Evolutionary conservation across 2,888 invertebrate genomes (phyloP).

Genomic region (Conomelus anceps): DNA sequence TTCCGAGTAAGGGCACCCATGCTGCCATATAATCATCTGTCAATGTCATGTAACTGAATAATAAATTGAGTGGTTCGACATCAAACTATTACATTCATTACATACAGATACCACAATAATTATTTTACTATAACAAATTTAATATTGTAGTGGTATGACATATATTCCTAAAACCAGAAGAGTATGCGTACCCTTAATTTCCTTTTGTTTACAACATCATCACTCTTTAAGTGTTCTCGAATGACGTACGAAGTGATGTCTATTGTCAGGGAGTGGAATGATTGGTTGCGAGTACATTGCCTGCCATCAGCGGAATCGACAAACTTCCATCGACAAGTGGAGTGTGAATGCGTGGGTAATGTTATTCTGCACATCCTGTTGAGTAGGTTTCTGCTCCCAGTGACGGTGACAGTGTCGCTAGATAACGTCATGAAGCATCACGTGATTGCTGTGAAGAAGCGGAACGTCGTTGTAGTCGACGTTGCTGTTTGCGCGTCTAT

Average conservation of each 20-base stretch:
- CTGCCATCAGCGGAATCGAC: background rate
- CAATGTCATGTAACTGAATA: too few species aligned
- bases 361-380: background rate
- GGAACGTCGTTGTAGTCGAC: background rate
- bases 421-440: background rate
- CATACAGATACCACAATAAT: too few species aligned
- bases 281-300: background rate
- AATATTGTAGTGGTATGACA: too few species aligned
- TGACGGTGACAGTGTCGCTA: background rate
- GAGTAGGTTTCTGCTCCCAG: too few species aligned
- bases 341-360: background rate
- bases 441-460: background rate
- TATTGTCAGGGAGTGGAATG: background rate
- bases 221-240: background rate
- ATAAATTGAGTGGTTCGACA: too few species aligned
- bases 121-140: too few species aligned
- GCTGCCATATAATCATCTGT: too few species aligned
- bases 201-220: background rate
- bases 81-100: too few species aligned
- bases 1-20: too few species aligned
- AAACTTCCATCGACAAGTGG: background rate
- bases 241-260: too few species aligned
- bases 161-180: too few species aligned
- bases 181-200: too few species aligned
- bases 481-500: background rate